Percentiles rank a stretch among this genome's conserved stretches.
Conservation (phyloP, 2,113 vertebrate genomes). For the Aythya baeri region DNA sequence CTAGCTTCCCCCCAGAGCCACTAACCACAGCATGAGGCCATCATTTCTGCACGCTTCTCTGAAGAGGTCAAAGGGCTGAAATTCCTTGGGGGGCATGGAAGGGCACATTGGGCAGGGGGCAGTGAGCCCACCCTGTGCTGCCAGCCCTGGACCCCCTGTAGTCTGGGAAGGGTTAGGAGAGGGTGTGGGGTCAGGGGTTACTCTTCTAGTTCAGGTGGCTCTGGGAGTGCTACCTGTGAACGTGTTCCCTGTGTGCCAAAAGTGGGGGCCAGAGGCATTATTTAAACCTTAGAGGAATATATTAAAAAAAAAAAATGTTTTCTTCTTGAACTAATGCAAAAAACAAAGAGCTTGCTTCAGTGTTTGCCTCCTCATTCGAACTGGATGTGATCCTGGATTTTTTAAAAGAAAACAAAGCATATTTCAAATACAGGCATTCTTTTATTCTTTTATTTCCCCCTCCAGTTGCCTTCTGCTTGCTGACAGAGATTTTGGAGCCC, state of each 20-base stretch:
- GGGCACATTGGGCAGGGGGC: not conserved
- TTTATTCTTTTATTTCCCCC: not conserved
- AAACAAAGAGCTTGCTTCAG: slow-evolving; percentile 17
- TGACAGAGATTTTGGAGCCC: not conserved
- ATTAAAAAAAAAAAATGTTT: not conserved
- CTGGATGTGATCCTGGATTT: slow-evolving; percentile 33
- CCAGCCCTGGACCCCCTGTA: fast-evolving
- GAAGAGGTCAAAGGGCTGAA: not conserved
- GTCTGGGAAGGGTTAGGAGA: not conserved
- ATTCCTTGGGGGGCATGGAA: not conserved
- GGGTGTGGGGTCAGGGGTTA: not conserved
- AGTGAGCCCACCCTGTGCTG: no score
- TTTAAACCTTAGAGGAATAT: not conserved
- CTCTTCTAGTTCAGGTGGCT: fast-evolving
- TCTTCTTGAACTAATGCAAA: slow-evolving; percentile 23
- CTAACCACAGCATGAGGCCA: not conserved
- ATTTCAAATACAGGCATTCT: slow-evolving; percentile 19
- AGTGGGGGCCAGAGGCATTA: not conserved
- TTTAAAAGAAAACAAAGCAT: slow-evolving; percentile 40
- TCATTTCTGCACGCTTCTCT: not conserved
- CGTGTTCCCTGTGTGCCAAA: not conserved
- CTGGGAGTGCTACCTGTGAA: not conserved
- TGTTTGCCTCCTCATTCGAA: not conserved
- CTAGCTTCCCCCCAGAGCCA: not conserved
- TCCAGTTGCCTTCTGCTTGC: slow-evolving; percentile 35